A percentile compares a stretch with the other conserved stretches of the same genome.
Evolutionary conservation across 2,888 invertebrate species (phyloP).

Genomic region (Cyclophora punctaria): DNA sequence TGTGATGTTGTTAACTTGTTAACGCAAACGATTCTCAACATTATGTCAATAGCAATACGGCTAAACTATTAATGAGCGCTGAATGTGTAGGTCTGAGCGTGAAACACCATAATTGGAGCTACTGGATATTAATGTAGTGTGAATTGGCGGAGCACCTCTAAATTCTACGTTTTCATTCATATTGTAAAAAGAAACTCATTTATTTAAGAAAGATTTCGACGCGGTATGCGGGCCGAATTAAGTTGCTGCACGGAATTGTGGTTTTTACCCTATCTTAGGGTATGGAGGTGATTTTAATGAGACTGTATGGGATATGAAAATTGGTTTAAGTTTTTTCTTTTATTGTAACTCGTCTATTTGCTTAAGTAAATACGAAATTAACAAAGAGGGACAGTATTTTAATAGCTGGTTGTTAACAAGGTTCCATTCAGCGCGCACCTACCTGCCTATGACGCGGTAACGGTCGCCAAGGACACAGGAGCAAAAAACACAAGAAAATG

Average conservation of each 20-base stretch:
- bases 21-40: constrained; percentile 8
- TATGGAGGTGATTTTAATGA: too few species aligned
- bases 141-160: constrained; percentile 36
- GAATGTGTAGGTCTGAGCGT: constrained; percentile 22
- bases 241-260: constrained; percentile 1
- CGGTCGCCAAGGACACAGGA: constrained; percentile 39
- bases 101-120: constrained; percentile 51
- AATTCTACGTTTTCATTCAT: constrained; percentile 22
- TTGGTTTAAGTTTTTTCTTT: too few species aligned
- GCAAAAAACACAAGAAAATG: constrained; percentile 38
- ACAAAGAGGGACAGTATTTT: too few species aligned
- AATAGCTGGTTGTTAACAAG: constrained; percentile 17
- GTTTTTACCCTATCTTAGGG: background rate
- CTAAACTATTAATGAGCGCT: background rate
- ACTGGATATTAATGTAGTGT: constrained; percentile 59
- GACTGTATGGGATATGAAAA: too few species aligned
- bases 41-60: constrained; percentile 4
- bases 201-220: too few species aligned
- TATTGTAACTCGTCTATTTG: too few species aligned
- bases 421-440: constrained; percentile 31
- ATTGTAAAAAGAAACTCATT: background rate
- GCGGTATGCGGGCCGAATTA: constrained; percentile 7
- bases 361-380: too few species aligned
- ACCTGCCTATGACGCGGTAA: constrained; percentile 43
- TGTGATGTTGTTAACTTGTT: constrained; percentile 16